A percentile compares a stretch with the other conserved stretches of the same genome.
These are phyloP conservation scores for Mycetomoellerius zeteki DNA, from an alignment of 1,140 invertebrate genomes.

Conservation along the genomic window DNA sequence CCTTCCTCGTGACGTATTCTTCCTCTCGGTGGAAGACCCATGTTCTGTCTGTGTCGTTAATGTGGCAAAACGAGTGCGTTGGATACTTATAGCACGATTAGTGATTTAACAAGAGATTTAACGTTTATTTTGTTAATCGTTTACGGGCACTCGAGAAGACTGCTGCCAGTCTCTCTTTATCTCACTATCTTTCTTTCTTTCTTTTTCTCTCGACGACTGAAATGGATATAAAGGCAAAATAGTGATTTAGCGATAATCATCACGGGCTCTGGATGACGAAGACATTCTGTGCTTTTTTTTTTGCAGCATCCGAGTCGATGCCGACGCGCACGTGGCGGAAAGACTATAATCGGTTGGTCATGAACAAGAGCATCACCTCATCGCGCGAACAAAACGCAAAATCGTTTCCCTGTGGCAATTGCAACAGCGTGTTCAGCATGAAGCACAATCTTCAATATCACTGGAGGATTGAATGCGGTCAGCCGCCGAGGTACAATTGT, in stretches of 20 bases:
- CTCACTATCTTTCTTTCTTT: not conserved
- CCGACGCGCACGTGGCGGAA: not conserved
- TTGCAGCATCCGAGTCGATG: constrained; percentile 49
- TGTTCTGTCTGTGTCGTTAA: not conserved
- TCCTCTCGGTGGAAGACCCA: not conserved
- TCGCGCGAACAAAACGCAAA: not conserved
- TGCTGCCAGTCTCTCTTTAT: not conserved
- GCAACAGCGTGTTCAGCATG: constrained; percentile 68
- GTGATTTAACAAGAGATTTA: not conserved
- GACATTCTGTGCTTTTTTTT: constrained; percentile 50
- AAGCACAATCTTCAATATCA: constrained; percentile 86
- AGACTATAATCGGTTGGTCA: not conserved
- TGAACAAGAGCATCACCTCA: not conserved
- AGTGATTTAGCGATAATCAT: constrained; percentile 24
- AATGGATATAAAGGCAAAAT: not conserved
- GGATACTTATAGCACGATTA: constrained; percentile 9
- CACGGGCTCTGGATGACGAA: not conserved
- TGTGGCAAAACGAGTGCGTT: not conserved
- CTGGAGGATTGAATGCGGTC: constrained; percentile 89
- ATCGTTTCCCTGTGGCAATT: constrained; percentile 64
- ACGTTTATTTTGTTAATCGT: not conserved
- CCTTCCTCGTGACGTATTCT: not conserved
- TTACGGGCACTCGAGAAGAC: not conserved
- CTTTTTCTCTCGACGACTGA: not conserved
- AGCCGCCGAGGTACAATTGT: constrained; percentile 89